A percentile compares a stretch with the other conserved stretches of the same genome.
Conservation (phyloP, 2,888 invertebrate genomes). For the Nomada goodeniana region DNA sequence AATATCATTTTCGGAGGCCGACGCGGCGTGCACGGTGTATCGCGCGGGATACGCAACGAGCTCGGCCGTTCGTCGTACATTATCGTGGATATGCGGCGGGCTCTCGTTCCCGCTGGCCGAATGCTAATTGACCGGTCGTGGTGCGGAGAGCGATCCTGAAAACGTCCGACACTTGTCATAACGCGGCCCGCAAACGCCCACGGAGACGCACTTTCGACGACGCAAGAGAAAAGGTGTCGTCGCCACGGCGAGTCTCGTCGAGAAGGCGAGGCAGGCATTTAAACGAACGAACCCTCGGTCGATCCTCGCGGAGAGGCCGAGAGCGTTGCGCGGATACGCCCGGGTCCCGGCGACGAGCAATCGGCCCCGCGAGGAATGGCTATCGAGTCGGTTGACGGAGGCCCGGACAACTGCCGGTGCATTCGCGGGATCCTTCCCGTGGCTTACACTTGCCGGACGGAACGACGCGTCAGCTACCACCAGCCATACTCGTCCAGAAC, state of each 20-base stretch:
- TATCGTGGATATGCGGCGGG: neutral
- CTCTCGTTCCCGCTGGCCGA: neutral
- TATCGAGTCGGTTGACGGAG: constrained; percentile 28
- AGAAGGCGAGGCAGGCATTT: neutral
- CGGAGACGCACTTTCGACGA: constrained; percentile 4
- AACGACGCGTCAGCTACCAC: constrained; percentile 71
- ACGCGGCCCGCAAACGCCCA: constrained; percentile 36
- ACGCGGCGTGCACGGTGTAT: neutral
- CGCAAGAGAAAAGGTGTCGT: too few relatives aligned
- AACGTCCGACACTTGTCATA: constrained; percentile 18
- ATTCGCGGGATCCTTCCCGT: constrained; percentile 68
- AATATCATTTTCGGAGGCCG: constrained; percentile 2
- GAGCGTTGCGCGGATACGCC: constrained; percentile 30
- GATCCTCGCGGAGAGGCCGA: neutral
- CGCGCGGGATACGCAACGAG: neutral
- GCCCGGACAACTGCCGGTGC: constrained; percentile 54
- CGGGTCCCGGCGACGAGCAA: constrained; percentile 7
- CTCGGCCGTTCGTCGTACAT: constrained; percentile 1
- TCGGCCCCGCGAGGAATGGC: constrained; percentile 27
- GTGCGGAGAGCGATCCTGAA: neutral
- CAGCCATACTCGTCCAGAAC: constrained; percentile 80
- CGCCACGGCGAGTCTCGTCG: neutral
- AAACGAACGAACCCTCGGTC: constrained; percentile 20
- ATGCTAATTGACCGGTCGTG: constrained; percentile 42
- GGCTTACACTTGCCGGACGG: constrained; percentile 74